A percentile compares a stretch with the other conserved stretches of the same genome.
Conservation (phyloP, 2,888 invertebrate genomes). For the Hydrotaea cyrtoneurina region DNA sequence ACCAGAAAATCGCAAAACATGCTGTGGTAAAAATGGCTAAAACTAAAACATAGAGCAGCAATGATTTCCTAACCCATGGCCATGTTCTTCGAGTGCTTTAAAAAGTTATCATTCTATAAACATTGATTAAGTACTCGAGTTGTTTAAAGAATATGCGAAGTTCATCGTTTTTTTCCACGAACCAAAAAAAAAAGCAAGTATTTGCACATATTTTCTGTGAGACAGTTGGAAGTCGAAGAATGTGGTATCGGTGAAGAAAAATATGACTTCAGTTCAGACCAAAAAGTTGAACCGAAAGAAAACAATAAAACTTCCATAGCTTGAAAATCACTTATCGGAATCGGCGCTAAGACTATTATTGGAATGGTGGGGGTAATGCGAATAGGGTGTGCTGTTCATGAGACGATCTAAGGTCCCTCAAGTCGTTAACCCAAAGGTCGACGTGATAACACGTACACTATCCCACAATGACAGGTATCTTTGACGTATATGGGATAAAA, state of each 20-base stretch:
- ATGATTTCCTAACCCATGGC: conserved; percentile 6
- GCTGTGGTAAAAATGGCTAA: background rate
- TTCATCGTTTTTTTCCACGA: conserved; percentile 42
- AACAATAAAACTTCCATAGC: too few species aligned
- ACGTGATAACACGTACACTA: too few species aligned
- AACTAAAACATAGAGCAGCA: background rate
- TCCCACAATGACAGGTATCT: too few species aligned
- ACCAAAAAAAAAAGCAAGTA: conserved; percentile 47
- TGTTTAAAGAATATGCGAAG: conserved; percentile 54
- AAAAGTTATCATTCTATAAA: conserved; percentile 63
- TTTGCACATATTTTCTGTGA: conserved; percentile 31
- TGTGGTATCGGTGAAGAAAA: background rate
- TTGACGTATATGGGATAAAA: too few species aligned
- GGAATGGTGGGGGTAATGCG: too few species aligned
- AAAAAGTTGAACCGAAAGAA: too few species aligned
- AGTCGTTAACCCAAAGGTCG: too few species aligned
- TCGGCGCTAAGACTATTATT: too few species aligned
- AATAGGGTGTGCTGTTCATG: too few species aligned
- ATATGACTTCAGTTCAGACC: too few species aligned
- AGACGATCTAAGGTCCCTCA: too few species aligned
- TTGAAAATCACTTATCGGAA: too few species aligned
- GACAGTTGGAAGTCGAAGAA: background rate
- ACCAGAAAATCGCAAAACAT: conserved; percentile 33
- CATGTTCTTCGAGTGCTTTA: conserved; percentile 29
- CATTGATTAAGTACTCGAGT: conserved; percentile 63